These are phyloP conservation scores for Onthophagus sagittarius DNA, from an alignment of 2,888 invertebrate genomes.

Conservation along the genomic window DNA sequence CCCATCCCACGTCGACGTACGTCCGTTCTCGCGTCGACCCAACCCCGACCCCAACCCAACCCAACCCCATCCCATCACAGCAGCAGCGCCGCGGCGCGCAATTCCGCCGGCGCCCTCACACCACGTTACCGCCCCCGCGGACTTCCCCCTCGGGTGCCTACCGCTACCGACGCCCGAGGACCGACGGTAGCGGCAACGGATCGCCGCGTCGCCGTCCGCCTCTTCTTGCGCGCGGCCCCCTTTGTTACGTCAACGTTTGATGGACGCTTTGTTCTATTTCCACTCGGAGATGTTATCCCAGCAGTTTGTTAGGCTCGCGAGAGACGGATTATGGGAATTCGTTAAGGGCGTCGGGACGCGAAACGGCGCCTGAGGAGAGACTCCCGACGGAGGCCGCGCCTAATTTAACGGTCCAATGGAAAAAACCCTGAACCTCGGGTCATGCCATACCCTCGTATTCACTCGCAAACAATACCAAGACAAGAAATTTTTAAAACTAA, in stretches of 20 bases:
- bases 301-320: slow-evolving; percentile 23
- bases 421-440: not conserved
- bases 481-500: too few species aligned
- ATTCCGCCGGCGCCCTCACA: slow-evolving; percentile 1
- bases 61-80: slow-evolving; percentile 26
- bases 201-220: slow-evolving; percentile 28
- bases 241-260: slow-evolving; percentile 27
- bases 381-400: not conserved
- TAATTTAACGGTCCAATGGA: not conserved
- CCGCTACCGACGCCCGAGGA: slow-evolving; percentile 28
- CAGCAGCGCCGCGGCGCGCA: slow-evolving; percentile 16
- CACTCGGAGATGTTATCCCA: slow-evolving; percentile 24
- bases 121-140: slow-evolving; percentile 27
- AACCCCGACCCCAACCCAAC: slow-evolving; percentile 30
- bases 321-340: slow-evolving; percentile 23
- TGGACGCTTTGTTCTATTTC: slow-evolving; percentile 26
- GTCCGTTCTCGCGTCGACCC: slow-evolving; percentile 37
- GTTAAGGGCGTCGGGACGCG: slow-evolving; percentile 17
- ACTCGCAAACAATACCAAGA: too few species aligned
- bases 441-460: not conserved
- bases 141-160: slow-evolving; percentile 10
- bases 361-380: not conserved
- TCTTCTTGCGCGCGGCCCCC: slow-evolving; percentile 33
- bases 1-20: slow-evolving; percentile 25
- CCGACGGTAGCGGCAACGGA: not conserved